phyloP scores from a whole-genome alignment of 2,888 invertebrate species.

The Rotaria socialis region DNA sequence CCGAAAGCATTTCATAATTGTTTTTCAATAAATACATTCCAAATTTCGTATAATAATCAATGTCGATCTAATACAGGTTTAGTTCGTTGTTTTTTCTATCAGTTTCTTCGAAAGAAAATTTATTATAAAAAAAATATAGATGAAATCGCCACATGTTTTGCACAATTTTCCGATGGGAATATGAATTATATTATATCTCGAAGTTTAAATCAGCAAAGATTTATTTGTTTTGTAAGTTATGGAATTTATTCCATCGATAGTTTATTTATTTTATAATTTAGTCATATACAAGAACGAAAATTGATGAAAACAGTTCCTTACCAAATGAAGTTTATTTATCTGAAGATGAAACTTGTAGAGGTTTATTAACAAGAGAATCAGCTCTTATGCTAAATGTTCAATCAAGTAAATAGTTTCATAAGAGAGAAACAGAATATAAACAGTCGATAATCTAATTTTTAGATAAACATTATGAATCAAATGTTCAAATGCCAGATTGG shows the following conservation, averaged over 20 bases:
- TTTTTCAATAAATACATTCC: background rate
- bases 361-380: slow-evolving; percentile 28
- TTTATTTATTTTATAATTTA: background rate
- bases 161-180: slow-evolving; percentile 7
- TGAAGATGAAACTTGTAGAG: background rate
- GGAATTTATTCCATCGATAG: background rate
- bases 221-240: slow-evolving; percentile 12
- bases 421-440: background rate
- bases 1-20: slow-evolving; percentile 13
- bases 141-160: background rate
- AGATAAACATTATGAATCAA: background rate
- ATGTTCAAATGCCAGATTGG: background rate
- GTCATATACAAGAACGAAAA: background rate
- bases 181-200: background rate
- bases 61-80: background rate
- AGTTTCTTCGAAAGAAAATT: background rate
- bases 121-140: background rate
- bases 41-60: background rate
- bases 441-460: background rate
- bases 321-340: slow-evolving; percentile 7
- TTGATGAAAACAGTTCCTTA: background rate
- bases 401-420: background rate
- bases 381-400: background rate
- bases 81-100: background rate
- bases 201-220: background rate